Base-by-base conservation (phyloP, 2,888 invertebrate species). In the Tholera decimalis region DNA sequence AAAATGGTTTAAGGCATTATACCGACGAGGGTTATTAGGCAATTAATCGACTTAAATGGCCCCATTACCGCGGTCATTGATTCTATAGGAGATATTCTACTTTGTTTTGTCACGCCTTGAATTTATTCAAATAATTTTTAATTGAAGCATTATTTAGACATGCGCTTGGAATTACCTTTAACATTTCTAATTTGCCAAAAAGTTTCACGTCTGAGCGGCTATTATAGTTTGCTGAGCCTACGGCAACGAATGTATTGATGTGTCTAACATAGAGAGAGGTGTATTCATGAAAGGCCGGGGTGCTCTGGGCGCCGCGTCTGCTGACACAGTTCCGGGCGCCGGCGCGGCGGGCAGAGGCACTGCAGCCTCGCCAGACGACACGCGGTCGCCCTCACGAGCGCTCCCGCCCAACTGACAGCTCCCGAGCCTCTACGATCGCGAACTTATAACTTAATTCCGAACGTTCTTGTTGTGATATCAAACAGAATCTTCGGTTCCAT, bases 321-420 rank as follows among this genome's bases (percentile, higher is more conserved):
- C 89, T 94, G 95, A 94, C 95, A 95, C 91, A 93, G 91, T 91
- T 94, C 91, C 89, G 89, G 94, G 94, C 95, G 95, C 94, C 95
- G 95, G 95, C 95, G 95, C 95, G 95, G 84, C 91, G 90, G 85
- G 83, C 81, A 85, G 82, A 81, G 83, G 80, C 84, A 87, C 89
- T 91, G 91, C 91, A 88, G 81, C 92, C 92, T 92, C 88, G 92
- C 89, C 94, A 94, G 94, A 94, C 93, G 92, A 89, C 91, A 91
- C 93, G 93, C 93, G 94, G 88, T 89, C 91, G 91, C 89, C 89
- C 84, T 73, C 80, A 82, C 86, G 89, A 89, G 85, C 92, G 89
- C 92, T 90, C 89, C 89, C 87, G 89, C 88, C 88, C 84, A 71
- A 78, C 84, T 68, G 82, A 50, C 46, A 78, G 62, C 79, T 80